Evolutionary conservation across 2,113 vertebrate species (phyloP).

Genomic region (Strigops habroptila): DNA sequence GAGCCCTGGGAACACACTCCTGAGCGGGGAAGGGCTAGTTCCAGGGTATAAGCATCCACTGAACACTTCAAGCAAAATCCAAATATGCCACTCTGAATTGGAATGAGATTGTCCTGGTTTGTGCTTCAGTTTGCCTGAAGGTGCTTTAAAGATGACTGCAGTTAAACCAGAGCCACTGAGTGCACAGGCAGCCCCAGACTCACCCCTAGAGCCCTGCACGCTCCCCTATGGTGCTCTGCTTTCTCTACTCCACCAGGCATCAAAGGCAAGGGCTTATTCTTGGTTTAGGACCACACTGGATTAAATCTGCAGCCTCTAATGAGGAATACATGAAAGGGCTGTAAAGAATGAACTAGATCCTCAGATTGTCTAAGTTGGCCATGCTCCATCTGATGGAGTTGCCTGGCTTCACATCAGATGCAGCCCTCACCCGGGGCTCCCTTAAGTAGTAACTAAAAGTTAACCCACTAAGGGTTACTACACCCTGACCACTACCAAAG

Average conservation of each 20-base stretch:
- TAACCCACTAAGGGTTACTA: not conserved
- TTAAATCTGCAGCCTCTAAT: not conserved
- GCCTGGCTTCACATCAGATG: accelerated
- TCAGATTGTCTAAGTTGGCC: not conserved
- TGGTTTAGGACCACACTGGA: not conserved
- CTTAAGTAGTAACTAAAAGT: not conserved
- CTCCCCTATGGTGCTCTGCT: not conserved
- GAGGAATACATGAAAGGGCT: not conserved
- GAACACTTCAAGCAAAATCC: not conserved
- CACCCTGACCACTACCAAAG: not conserved
- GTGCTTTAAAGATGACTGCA: not conserved
- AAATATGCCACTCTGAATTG: not conserved
- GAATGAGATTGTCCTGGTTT: not conserved
- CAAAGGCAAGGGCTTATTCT: not conserved
- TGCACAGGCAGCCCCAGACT: not conserved
- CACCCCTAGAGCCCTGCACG: accelerated
- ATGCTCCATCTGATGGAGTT: accelerated
- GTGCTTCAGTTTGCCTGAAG: not conserved
- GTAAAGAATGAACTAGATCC: not conserved
- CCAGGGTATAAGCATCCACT: not conserved
- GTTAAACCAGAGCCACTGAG: not conserved
- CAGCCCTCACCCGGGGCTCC: not conserved
- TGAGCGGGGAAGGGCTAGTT: not conserved
- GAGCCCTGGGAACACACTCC: not conserved
- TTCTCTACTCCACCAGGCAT: not conserved